phyloP scores from a whole-genome alignment of 2,797 vertebrate species.

The Enteromius anoplus region DNA sequence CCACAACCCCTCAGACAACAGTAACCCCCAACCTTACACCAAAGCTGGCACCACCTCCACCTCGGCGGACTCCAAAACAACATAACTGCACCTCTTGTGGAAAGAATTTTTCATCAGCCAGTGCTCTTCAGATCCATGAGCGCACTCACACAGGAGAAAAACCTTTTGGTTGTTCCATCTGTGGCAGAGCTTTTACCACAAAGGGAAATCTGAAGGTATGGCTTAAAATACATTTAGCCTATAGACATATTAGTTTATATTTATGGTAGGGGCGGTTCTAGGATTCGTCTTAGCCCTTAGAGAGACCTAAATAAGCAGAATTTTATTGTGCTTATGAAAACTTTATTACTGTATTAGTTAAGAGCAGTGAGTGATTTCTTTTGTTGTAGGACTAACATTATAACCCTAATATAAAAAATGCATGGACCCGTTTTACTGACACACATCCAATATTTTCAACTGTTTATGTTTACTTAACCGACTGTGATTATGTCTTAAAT shows the following conservation, averaged over 20 bases:
- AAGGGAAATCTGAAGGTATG: slow-evolving; percentile 99
- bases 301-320: too few relatives aligned
- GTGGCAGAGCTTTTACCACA: slow-evolving; percentile 98
- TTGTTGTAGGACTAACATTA: too few relatives aligned
- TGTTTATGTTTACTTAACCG: too few relatives aligned
- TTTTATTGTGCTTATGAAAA: too few relatives aligned
- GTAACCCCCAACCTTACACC: slow-evolving; percentile 91
- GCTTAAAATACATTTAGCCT: slow-evolving; percentile 31
- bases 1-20: slow-evolving; percentile 84
- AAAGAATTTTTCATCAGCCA: slow-evolving; percentile 99
- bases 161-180: slow-evolving; percentile 98
- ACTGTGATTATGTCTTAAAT: too few relatives aligned
- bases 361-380: too few relatives aligned
- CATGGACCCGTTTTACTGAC: too few relatives aligned
- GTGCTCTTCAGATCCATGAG: slow-evolving; percentile 98
- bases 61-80: slow-evolving; percentile 97
- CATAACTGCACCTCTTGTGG: slow-evolving; percentile 99
- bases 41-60: slow-evolving; percentile 95
- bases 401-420: too few relatives aligned
- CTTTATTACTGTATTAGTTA: too few relatives aligned
- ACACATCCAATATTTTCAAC: too few relatives aligned
- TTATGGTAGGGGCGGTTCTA: too few relatives aligned
- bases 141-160: slow-evolving; percentile 99
- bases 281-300: too few relatives aligned
- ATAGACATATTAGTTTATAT: background rate